Percentiles rank a stretch among this genome's conserved stretches.
These are phyloP conservation scores for Phenganax subtilis DNA, from an alignment of 92 coral and sea anemone species.

Conservation along the genomic window DNA sequence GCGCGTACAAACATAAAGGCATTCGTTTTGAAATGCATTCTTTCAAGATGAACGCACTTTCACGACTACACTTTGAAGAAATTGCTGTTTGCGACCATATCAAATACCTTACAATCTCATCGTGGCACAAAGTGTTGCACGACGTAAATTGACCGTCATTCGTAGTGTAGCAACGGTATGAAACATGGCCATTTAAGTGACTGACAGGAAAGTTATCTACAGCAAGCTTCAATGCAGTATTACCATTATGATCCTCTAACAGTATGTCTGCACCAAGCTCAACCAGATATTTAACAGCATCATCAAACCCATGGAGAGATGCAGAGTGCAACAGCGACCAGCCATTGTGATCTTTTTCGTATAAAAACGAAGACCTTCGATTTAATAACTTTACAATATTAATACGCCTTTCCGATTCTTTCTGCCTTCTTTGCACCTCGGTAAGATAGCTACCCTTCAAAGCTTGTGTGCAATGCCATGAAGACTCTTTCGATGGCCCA, in stretches of 20 bases:
- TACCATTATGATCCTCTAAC: too few species aligned
- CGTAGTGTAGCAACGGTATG: constrained; percentile 14
- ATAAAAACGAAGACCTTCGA: not conserved
- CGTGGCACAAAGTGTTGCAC: not conserved
- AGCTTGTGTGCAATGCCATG: not conserved
- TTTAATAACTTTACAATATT: not conserved
- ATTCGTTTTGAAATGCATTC: not conserved
- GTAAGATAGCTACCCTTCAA: not conserved
- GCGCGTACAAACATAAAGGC: constrained; percentile 2
- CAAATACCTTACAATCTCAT: constrained; percentile 1
- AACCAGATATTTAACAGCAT: constrained; percentile 19
- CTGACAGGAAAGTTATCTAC: too few species aligned
- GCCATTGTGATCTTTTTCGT: not conserved
- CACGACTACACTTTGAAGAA: not conserved
- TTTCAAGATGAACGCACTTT: not conserved
- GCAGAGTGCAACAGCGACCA: not conserved
- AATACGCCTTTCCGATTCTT: not conserved
- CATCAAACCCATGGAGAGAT: not conserved
- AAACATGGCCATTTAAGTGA: not conserved
- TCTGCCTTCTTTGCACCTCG: not conserved
- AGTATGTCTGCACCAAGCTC: not conserved
- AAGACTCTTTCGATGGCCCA: too few species aligned
- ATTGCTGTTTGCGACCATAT: not conserved
- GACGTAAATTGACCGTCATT: not conserved
- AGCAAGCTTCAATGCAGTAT: too few species aligned